Base-by-base conservation (phyloP, 2,888 invertebrate genomes). In the Dasypolia templi region DNA sequence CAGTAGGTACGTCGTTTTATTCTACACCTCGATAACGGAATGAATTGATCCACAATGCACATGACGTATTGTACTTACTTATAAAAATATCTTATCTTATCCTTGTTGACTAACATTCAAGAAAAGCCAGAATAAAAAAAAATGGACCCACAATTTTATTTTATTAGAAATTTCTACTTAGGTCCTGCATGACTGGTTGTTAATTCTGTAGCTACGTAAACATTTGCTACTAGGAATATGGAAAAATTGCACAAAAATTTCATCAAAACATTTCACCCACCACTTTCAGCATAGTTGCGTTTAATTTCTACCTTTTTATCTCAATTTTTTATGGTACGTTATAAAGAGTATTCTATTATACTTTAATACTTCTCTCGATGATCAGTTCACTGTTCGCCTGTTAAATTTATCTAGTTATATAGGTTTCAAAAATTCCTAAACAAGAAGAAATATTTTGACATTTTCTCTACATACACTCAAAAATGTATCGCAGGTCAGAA, bases 401-500 rank as follows among this genome's bases (percentile, higher is more conserved):
- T 39, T n/a, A 62, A 22, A 61, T 26, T 65, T 62, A 35, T 55
- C 46, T 32, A 29, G 5, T 32, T 39, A 62, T 17, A 55, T 49
- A 14, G 14, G 14, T 17, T 49, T 56, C 0, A 29, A 49, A 39
- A 35, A 77, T 32, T 46, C 19, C 26, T 68, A 35, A 46, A 11
- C 6, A 35, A 65, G 67, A 67, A 14, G 51, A 58, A 35, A 49
- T 32, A 55, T 66, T 63, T 59, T 75, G 63, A 39, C 70, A 71
- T 49, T 61, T 70, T 64, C 62, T 66, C 39, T 55, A 66, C 49
- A 65, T 83, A 64, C 51, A 68, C 61, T 46, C 39, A n/a, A 64
- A 72, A 63, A 81, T 65, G 71, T 51, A 67, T 68, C 67, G 81
- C 82, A 35, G 67, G 59, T 75, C 61, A 65, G 42, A 14, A 67